Base-by-base conservation (phyloP, 2,113 vertebrate species). In the Macrotis lagotis region DNA sequence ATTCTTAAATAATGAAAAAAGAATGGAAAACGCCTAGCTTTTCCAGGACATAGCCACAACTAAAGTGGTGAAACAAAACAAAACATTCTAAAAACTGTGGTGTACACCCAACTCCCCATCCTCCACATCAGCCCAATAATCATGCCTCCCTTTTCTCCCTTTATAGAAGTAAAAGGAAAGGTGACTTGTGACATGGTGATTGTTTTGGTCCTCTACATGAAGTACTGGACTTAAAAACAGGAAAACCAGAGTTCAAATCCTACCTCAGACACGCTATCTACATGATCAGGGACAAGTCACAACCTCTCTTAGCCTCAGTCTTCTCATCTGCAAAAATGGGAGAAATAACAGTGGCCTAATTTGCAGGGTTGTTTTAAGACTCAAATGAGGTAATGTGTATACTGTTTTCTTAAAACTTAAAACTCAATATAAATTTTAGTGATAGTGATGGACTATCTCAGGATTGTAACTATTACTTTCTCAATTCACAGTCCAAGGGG, bases 1-100 rank as follows among this genome's bases (percentile, higher is more conserved):
- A 94, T 93, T 96, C 93, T 96, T 92, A 50, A 97, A 91, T 97
- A 97, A 98, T 97, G 94, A 96, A 95, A 97, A 98, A 97, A 92
- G 97, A 97, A 97, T 98, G 97, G 95, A 96, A 95, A 97, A 97
- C 96, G 96, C 83, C n/a, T 92, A 95, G 92, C 89, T 66, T 95
- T 96, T 97, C 95, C 97, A 98, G 93, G 66, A 93, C 93, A 92
- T 2, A 93, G 95, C 96, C 95, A 12, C 92, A 92, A 95, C 95
- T 94, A 96, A 94, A 97, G 96, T 91, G 94, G 92, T 97, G 92
- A 96, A 95, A 96, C 93, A 96, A 95, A 96, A 92, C 91, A 98
- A 95, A 96, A 51, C 90, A 95, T 94, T 93, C 97, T 55, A 94
- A 90, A 88, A 91, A 66, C 91, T 94, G 53, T 95, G 88, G 90